These are phyloP conservation scores for Macquaria australasica DNA, from an alignment of 2,113 vertebrate species.

Conservation along the genomic window DNA sequence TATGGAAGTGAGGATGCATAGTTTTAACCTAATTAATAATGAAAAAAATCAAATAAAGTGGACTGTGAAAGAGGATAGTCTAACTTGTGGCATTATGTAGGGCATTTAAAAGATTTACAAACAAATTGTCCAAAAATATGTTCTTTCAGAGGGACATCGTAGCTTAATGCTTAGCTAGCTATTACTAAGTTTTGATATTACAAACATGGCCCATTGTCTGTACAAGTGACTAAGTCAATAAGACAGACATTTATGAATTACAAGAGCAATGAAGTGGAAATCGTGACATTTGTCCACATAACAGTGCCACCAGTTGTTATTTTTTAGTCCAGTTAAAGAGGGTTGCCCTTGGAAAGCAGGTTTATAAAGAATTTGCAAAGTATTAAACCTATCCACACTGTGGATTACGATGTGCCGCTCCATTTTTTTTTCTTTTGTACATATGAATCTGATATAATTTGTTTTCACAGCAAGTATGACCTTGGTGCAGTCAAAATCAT, in stretches of 20 bases:
- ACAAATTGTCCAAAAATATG: background rate
- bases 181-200: background rate
- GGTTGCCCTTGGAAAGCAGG: background rate
- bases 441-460: slow-evolving; percentile 12
- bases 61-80: background rate
- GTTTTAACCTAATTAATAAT: background rate
- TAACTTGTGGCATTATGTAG: background rate
- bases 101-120: background rate
- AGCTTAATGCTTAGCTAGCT: background rate
- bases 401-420: background rate
- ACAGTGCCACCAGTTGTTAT: too few relatives aligned
- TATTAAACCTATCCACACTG: background rate
- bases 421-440: background rate
- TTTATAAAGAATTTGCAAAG: slow-evolving; percentile 1
- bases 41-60: background rate
- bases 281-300: background rate
- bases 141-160: background rate
- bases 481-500: slow-evolving; percentile 19
- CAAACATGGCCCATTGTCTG: background rate
- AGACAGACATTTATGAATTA: background rate
- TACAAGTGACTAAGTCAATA: background rate
- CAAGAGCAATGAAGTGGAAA: background rate
- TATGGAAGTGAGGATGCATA: background rate
- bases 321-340: background rate
- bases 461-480: slow-evolving; percentile 2